Percentiles rank a stretch among this genome's conserved stretches.
Evolutionary conservation across 2,888 invertebrate genomes (phyloP).

Genomic region (Amphimallon solstitiale): DNA sequence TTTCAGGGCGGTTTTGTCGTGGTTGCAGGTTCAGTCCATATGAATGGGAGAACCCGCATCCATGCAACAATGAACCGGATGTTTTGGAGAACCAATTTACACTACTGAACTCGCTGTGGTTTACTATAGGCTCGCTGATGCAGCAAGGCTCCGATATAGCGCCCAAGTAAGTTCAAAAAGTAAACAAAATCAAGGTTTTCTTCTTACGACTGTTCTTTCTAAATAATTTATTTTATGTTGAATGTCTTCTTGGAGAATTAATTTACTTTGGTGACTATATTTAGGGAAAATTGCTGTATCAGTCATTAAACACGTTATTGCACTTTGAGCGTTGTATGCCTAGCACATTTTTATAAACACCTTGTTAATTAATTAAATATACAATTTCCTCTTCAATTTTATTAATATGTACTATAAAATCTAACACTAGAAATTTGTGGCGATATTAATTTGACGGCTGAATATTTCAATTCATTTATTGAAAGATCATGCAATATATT

Average conservation of each 20-base stretch:
- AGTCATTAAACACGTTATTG: background rate
- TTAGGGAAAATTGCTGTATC: background rate
- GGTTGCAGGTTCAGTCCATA: constrained; percentile 87
- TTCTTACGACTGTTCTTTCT: too few relatives aligned
- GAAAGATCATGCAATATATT: too few relatives aligned
- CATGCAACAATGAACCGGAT: constrained; percentile 85
- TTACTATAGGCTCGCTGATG: constrained; percentile 92
- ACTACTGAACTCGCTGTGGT: constrained; percentile 93
- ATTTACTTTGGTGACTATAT: constrained; percentile 16
- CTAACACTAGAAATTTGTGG: too few relatives aligned
- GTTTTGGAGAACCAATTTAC: constrained; percentile 92
- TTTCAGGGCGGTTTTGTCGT: constrained; percentile 51
- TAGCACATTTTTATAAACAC: background rate
- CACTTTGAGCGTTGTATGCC: background rate
- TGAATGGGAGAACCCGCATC: constrained; percentile 92
- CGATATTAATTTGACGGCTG: too few relatives aligned
- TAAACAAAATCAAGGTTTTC: too few relatives aligned
- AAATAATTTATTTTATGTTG: too few relatives aligned
- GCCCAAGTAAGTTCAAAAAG: constrained; percentile 77
- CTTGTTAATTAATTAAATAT: too few relatives aligned
- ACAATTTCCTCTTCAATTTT: too few relatives aligned
- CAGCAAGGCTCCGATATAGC: constrained; percentile 94
- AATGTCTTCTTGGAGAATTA: background rate
- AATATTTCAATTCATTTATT: too few relatives aligned
- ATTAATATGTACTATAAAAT: too few relatives aligned